These are phyloP conservation scores for Cotesia chilonis DNA, from an alignment of 1,140 invertebrate species.

Conservation along the genomic window DNA sequence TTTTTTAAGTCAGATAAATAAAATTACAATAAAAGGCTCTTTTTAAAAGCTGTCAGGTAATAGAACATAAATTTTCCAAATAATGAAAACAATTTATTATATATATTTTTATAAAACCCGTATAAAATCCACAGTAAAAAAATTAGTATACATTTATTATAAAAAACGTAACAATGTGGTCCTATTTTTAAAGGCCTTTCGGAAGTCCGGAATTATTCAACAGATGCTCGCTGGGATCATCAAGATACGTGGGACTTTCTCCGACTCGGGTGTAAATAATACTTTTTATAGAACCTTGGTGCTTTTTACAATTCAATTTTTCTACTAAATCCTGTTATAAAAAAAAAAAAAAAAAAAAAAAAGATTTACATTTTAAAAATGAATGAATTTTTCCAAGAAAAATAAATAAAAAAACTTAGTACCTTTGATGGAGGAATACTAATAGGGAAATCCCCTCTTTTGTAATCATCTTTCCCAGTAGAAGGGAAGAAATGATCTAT, in stretches of 20 bases:
- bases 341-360: slow-evolving; percentile 39
- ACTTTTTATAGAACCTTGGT: slow-evolving; percentile 76
- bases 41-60: too few relatives aligned
- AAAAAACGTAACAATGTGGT: background rate
- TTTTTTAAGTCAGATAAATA: too few relatives aligned
- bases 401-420: slow-evolving; percentile 6
- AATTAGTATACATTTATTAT: background rate
- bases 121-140: background rate
- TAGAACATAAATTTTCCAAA: too few relatives aligned
- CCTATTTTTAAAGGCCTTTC: slow-evolving; percentile 19
- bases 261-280: slow-evolving; percentile 86
- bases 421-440: slow-evolving; percentile 49
- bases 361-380: slow-evolving; percentile 16
- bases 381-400: slow-evolving; percentile 3
- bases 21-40: too few relatives aligned
- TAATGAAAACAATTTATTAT: too few relatives aligned
- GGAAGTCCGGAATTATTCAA: slow-evolving; percentile 57
- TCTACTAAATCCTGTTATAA: slow-evolving; percentile 60
- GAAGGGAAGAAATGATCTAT: slow-evolving; percentile 80
- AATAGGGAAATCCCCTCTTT: slow-evolving; percentile 67
- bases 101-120: too few relatives aligned
- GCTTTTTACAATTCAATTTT: slow-evolving; percentile 59
- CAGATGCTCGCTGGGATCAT: slow-evolving; percentile 67
- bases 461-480: slow-evolving; percentile 64
- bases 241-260: slow-evolving; percentile 71